A percentile compares a stretch with the other conserved stretches of the same genome.
Conservation (phyloP, 2,113 vertebrate genomes). For the Trichomycterus rosablanca region DNA sequence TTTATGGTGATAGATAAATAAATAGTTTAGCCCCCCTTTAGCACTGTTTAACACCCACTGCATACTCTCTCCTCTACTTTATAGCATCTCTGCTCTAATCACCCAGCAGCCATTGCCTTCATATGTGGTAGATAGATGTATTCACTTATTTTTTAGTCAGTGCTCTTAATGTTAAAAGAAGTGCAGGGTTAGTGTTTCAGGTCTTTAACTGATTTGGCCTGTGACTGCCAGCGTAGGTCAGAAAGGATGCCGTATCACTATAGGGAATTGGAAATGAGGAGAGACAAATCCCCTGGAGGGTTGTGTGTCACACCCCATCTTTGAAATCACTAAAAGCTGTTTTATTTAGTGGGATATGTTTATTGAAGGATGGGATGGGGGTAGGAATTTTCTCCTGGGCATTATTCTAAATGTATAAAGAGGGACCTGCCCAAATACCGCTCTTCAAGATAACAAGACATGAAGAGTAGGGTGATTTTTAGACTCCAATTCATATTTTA, state of each 20-base stretch:
- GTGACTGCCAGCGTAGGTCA: too few relatives aligned
- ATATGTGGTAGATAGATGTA: too few relatives aligned
- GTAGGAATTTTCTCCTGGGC: conserved; percentile 14
- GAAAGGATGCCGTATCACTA: too few relatives aligned
- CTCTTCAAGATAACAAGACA: conserved; percentile 2
- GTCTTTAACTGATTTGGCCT: conserved; percentile 35
- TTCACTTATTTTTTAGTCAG: too few relatives aligned
- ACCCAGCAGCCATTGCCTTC: too few relatives aligned
- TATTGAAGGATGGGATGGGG: conserved; percentile 16
- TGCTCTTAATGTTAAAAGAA: conserved; percentile 5
- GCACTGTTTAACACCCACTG: too few relatives aligned
- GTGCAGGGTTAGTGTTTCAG: conserved; percentile 26
- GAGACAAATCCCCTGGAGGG: conserved; percentile 16
- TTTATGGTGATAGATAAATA: not conserved
- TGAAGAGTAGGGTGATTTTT: not conserved
- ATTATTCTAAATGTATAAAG: conserved; percentile 22
- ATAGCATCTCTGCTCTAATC: too few relatives aligned
- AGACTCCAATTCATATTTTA: not conserved
- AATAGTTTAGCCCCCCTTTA: not conserved
- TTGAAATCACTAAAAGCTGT: conserved; percentile 31
- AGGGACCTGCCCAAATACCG: not conserved
- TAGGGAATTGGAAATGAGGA: conserved; percentile 11
- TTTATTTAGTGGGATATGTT: conserved; percentile 24
- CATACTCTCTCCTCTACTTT: too few relatives aligned
- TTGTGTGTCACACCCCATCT: conserved; percentile 30